Evolutionary conservation across 1,140 invertebrate genomes (phyloP).

Genomic region (Aleiodes sp.): DNA sequence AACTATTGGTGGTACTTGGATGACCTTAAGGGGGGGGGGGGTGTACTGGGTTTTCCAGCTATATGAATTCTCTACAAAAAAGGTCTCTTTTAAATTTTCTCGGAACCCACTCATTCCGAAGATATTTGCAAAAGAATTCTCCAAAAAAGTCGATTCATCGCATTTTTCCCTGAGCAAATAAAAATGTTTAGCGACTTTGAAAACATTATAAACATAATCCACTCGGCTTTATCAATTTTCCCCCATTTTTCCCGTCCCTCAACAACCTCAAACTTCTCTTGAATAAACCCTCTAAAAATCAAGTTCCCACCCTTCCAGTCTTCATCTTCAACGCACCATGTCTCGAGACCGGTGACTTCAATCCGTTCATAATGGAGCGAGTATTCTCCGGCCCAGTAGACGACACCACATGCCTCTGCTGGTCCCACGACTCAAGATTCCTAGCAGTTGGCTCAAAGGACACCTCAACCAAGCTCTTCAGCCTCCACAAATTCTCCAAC

Average conservation of each 20-base stretch:
- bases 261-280: too few species aligned
- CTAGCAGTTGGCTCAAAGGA: conserved; percentile 89
- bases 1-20: too few species aligned
- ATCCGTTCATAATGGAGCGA: conserved; percentile 87
- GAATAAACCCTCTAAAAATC: conserved; percentile 10
- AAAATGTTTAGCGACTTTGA: neutral
- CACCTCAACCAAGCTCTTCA: conserved; percentile 83
- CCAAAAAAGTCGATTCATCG: neutral
- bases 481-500: conserved; percentile 78
- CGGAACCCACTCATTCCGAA: too few species aligned
- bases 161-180: neutral
- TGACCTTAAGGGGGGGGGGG: too few species aligned
- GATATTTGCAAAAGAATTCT: too few species aligned
- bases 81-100: too few species aligned
- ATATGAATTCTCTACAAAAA: too few species aligned
- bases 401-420: conserved; percentile 86
- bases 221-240: too few species aligned
- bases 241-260: too few species aligned
- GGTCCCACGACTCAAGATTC: conserved; percentile 90
- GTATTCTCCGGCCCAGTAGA: conserved; percentile 84
- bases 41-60: too few species aligned
- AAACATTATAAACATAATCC: too few species aligned
- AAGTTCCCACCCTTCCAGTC: too few species aligned
- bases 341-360: conserved; percentile 80
- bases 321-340: conserved; percentile 89